Evolutionary conservation across 30 jellyfish, hydroid and myxozoan genomes (phyloP).

Genomic region (Clytia hemisphaerica): DNA sequence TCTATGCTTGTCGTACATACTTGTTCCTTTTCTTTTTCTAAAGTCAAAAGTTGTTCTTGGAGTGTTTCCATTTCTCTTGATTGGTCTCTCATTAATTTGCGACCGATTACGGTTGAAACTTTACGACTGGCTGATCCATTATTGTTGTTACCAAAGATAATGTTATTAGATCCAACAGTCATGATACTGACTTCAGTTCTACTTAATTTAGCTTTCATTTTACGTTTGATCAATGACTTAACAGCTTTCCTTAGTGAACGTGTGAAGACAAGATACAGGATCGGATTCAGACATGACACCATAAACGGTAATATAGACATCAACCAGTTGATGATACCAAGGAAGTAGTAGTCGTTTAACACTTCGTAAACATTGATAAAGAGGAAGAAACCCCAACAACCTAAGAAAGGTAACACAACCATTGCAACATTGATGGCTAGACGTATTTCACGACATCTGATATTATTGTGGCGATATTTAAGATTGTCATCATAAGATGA

Average conservation of each 20-base stretch:
- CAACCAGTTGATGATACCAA: constrained; percentile 23
- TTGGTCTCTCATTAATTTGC: too few species aligned
- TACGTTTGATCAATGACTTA: constrained; percentile 1
- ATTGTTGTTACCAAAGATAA: too few species aligned
- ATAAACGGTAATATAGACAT: constrained; percentile 8
- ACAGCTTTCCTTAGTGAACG: constrained; percentile 19
- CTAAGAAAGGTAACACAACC: constrained; percentile 25
- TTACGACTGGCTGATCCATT: too few species aligned
- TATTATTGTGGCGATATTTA: neutral
- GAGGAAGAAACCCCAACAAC: constrained; percentile 26
- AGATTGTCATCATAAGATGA: neutral
- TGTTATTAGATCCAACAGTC: too few species aligned
- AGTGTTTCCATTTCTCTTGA: too few species aligned
- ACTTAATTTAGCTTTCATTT: too few species aligned
- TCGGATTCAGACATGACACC: constrained; percentile 22
- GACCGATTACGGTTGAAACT: too few species aligned
- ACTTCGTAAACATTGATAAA: constrained; percentile 19
- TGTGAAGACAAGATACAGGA: constrained; percentile 14
- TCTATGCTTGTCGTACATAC: too few species aligned
- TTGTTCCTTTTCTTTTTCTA: too few species aligned
- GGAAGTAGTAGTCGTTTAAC: neutral
- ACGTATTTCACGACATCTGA: constrained; percentile 17
- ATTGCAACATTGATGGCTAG: constrained; percentile 24
- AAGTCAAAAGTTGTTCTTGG: too few species aligned
- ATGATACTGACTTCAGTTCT: too few species aligned